Base-by-base conservation (phyloP, 2,888 invertebrate species). In the Cryptus armator region DNA sequence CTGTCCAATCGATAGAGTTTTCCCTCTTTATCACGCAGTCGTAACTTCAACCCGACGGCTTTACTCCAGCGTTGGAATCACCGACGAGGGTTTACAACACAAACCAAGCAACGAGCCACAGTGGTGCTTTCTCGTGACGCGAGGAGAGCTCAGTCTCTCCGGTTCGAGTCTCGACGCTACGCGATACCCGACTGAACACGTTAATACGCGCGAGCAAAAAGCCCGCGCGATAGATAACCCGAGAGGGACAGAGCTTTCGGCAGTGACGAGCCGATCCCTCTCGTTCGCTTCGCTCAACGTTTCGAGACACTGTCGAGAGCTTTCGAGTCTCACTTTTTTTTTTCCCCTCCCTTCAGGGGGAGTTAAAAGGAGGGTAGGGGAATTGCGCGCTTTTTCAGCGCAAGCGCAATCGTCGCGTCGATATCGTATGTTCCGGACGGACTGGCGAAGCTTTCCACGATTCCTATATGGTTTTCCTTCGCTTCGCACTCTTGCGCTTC, bases 371-470 rank as follows among this genome's bases (percentile, higher is more conserved):
- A 37, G 37, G 37, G 19, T 43, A 84, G 88, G 70, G 89, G 90
- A 90, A 91, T 91, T 91, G 91, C 91, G 92, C 91, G 91, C 90
- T 92, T 91, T 90, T 89, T 89, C 88, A 88, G 88, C 92, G 93
- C 93, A 93, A 90, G 92, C 93, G 93, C 92, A 91, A 89, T 91
- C 86, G 48, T 24, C 70, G 81, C 85, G 86, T 87, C 87, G 86
- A 87, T 87, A 87, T 86, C 67, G 83, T 81, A 29, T 62, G 78
- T 51, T 70, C 48, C n/a, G 66, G 56, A 29, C 46, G 48, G 48
- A 46, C 62, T 29, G 62, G 62, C 32, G 24, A 53, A 43, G 78
- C 70, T 78, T 78, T 78, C 56, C 51, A 56, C 68, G 51, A 51
- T 48, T 29, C 29, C 79, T 62, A 62, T 37, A 32, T 56, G 76